Evolutionary conservation across 2,113 vertebrate genomes (phyloP).

Genomic region (Astur gentilis): DNA sequence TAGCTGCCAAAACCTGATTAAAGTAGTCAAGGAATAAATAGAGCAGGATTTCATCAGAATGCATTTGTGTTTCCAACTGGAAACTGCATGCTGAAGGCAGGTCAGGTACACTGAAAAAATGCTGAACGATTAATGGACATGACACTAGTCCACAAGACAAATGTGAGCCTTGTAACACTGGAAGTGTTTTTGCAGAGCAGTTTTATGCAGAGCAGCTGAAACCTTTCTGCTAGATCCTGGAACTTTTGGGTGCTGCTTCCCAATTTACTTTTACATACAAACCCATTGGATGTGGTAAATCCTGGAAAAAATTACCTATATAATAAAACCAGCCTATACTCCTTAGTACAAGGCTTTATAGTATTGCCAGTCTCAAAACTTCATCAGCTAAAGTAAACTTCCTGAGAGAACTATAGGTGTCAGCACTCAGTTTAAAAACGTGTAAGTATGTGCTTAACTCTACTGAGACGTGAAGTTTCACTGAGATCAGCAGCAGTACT

Average conservation of each 20-base stretch:
- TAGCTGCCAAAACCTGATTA: not conserved
- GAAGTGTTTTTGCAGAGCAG: not conserved
- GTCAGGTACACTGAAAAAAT: not conserved
- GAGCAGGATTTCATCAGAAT: not conserved
- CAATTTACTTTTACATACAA: not conserved
- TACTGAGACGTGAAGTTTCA: constrained; percentile 1
- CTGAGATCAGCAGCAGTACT: constrained; percentile 24
- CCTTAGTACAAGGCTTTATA: not conserved
- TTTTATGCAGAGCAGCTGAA: not conserved
- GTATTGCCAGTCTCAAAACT: not conserved
- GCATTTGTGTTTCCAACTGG: not conserved
- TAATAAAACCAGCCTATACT: not conserved
- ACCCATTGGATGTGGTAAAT: not conserved
- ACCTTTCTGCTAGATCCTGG: not conserved
- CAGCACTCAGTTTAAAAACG: not conserved
- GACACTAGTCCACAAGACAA: not conserved
- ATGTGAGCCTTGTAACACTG: not conserved
- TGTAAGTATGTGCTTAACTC: constrained; percentile 7
- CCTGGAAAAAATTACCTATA: not conserved
- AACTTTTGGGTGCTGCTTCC: not conserved
- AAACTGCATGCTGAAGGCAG: not conserved
- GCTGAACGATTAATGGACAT: not conserved
- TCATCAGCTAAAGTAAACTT: not conserved
- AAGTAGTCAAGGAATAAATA: not conserved
- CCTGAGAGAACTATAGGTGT: not conserved